Evolutionary conservation across 2,113 vertebrate genomes (phyloP), one percentile per base, ranked within the genome.

Genomic region (Embiotoca jacksoni): DNA sequence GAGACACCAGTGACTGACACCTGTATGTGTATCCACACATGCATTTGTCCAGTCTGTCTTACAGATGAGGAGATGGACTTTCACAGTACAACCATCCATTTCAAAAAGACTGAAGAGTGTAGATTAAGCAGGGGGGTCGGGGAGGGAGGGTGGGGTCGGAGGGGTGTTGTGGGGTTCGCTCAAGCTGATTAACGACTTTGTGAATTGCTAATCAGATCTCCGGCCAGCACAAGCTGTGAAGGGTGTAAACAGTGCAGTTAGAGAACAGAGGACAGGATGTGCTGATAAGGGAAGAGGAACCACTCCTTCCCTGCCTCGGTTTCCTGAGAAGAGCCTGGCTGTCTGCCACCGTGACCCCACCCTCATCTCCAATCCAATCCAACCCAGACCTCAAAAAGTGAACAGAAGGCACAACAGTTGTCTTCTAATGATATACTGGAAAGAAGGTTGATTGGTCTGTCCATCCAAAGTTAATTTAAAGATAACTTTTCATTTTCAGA

Each of bases 311-410:
- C 54, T 58, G 62, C 0, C 1, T 46, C 10, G 7, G 50, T 80
- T 91, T 93, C 91, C 92, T 91, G 88, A 79, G 82, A 83, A 92
- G 81, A 76, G 80, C 56, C 78, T 67, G 80, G 83, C 69, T 36
- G 77, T 74, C 74, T 74, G 78, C 85, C 78, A 72, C 49, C 0
- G 13, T 41, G n/a, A 37, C 46, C 33, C 47, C 86, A 68, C 82
- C 77, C 70, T 5, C 7, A 3, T 1, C 14, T 32, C 30, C 5
- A 15, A 41, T 32, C 30, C 5, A 15, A 41, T 16, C 46, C 0
- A 11, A 15, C 41, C 37, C 39, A 8, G 13, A 9, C 10, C 10
- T 44, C 41, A 44, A 11, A 44, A 11, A 44, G 2, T 11, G 41
- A 44, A 11, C 9, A 13, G 41, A 44, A 11, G 2, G 41, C 10